A percentile compares a stretch with the other conserved stretches of the same genome.
Conservation (phyloP, 1,140 invertebrate genomes). For the Sycobia sp. region DNA sequence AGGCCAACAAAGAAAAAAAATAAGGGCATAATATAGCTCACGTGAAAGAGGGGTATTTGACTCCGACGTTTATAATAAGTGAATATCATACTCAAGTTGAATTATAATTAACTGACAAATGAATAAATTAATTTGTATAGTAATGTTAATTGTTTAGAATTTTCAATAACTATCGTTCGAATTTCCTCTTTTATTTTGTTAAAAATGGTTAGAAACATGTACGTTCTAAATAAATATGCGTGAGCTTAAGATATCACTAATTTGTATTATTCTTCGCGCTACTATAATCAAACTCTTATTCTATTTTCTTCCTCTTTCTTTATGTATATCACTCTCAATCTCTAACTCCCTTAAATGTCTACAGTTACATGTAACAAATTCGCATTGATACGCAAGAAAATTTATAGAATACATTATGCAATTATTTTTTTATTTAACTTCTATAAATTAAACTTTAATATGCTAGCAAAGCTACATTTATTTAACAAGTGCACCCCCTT, state of each 20-base stretch:
- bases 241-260: conserved; percentile 18
- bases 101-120: background rate
- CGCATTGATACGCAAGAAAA: conserved; percentile 5
- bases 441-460: conserved; percentile 1
- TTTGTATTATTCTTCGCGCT: conserved; percentile 27
- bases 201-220: conserved; percentile 1
- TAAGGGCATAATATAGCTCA: too few relatives aligned
- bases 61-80: conserved; percentile 8
- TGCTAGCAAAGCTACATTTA: conserved; percentile 17
- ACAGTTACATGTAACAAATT: conserved; percentile 21
- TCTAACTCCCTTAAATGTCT: background rate
- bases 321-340: background rate
- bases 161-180: conserved; percentile 19
- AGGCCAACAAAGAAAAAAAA: too few relatives aligned
- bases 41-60: too few relatives aligned
- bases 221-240: background rate
- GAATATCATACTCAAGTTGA: too few relatives aligned
- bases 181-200: conserved; percentile 8
- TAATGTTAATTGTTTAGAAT: conserved; percentile 1
- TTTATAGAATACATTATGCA: conserved; percentile 1
- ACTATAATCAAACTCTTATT: conserved; percentile 20
- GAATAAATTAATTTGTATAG: too few relatives aligned
- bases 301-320: background rate
- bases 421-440: background rate
- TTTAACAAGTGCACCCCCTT: conserved; percentile 27